Evolutionary conservation across 2,888 invertebrate species (phyloP), one percentile per base, ranked within the genome.

Genomic region (Scaptomyza flava): DNA sequence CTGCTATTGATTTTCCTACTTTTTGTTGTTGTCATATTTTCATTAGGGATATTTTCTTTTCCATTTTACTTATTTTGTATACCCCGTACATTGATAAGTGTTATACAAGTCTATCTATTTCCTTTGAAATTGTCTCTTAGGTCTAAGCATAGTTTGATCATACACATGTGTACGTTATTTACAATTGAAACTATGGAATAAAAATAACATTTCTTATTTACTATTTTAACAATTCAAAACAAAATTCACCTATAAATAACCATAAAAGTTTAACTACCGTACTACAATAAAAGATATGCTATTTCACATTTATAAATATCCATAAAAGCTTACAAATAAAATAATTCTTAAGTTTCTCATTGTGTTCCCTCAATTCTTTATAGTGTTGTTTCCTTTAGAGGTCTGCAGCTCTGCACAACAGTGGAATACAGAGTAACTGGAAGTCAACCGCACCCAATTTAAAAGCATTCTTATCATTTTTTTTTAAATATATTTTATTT

Each of bases 1-100:
- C 45, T 23, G n/a, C n/a, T 83, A 78, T 81, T 70, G 84, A 81
- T 82, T 83, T 80, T 68, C 46, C 51, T 64, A 41, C 53, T 38
- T 41, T 27, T 36, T 42, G 33, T 45, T 12, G 12, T 23, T 43
- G 50, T 63, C 61, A 77, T 72, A 68, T 72, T 77, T 61, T 67
- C 46, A 72, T 80, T 75, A 66, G 41, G 27, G 34, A 11, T 51
- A 64, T 67, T 54, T 30, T 14, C 56, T 34, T 9, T 12, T 14
- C 1, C 12, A 17, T 17, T 36, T 27, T n/a, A n/a, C n/a, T n/a
- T n/a, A n/a, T n/a, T n/a, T 41, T 30, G 1, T 12, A 27, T 64
- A 46, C 27, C 51, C 63, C 31, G 12, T n/a, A 14, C 6, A 14
- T 23, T 6, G 23, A 3, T 11, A 30, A 27, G 11, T 14, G 6